phyloP scores from a whole-genome alignment of 2,113 vertebrate species.

The Phylloscopus trochilus region DNA sequence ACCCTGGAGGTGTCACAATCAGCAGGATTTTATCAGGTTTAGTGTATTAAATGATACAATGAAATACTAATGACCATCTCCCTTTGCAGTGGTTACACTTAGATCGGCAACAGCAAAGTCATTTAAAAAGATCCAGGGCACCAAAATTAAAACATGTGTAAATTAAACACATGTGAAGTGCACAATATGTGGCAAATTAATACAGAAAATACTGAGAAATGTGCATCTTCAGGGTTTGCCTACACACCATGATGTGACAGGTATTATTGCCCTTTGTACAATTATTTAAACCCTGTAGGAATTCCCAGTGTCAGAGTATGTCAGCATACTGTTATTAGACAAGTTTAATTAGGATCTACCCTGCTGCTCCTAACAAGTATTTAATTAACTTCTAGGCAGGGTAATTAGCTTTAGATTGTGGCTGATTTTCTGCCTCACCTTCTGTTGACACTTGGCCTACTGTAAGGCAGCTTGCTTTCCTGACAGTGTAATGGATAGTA shows the following conservation, averaged over 20 bases:
- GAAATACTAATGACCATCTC: slow-evolving; percentile 28
- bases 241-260: slow-evolving; percentile 71
- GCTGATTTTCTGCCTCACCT: slow-evolving; percentile 82
- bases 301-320: slow-evolving; percentile 80
- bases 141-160: slow-evolving; percentile 65
- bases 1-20: not conserved
- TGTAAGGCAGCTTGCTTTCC: slow-evolving; percentile 56
- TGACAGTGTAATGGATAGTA: slow-evolving; percentile 80
- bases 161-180: slow-evolving; percentile 71
- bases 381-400: slow-evolving; percentile 88
- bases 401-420: slow-evolving; percentile 85
- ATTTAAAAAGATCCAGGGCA: slow-evolving; percentile 38
- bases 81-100: not conserved
- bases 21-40: slow-evolving; percentile 32
- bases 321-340: slow-evolving; percentile 85
- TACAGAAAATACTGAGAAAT: slow-evolving; percentile 59
- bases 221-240: slow-evolving; percentile 55
- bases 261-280: slow-evolving; percentile 75
- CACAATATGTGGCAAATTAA: slow-evolving; percentile 73
- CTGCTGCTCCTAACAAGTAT: slow-evolving; percentile 85
- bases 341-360: slow-evolving; percentile 88
- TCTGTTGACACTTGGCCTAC: slow-evolving; percentile 82
- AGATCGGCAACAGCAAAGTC: slow-evolving; percentile 23
- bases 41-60: slow-evolving; percentile 4
- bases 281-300: slow-evolving; percentile 80